These are phyloP conservation scores for Xylota sylvarum DNA, from an alignment of 2,888 invertebrate genomes.

Conservation along the genomic window DNA sequence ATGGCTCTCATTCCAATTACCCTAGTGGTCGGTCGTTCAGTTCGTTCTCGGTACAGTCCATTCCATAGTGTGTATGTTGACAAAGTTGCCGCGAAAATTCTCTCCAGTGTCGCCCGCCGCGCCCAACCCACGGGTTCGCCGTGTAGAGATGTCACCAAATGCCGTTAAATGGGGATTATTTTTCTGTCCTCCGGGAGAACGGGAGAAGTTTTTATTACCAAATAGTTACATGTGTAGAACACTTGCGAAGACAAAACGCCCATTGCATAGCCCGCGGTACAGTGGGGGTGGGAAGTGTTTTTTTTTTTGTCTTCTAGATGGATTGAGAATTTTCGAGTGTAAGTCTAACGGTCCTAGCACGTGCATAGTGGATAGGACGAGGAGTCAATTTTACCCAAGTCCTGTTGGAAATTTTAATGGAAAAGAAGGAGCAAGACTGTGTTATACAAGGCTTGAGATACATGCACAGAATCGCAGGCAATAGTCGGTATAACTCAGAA, in stretches of 20 bases:
- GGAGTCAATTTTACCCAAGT: too few species aligned
- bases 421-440: too few species aligned
- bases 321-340: too few species aligned
- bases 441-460: too few species aligned
- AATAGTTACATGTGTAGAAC: constrained; percentile 40
- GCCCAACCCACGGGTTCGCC: neutral
- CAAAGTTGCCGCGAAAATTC: constrained; percentile 56
- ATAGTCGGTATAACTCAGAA: too few species aligned
- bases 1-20: constrained; percentile 53
- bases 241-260: neutral
- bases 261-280: neutral
- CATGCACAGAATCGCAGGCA: too few species aligned
- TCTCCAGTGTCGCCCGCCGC: neutral
- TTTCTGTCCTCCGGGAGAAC: neutral
- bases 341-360: too few species aligned
- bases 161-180: constrained; percentile 41
- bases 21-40: constrained; percentile 32
- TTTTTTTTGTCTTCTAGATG: too few species aligned
- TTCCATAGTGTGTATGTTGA: constrained; percentile 34
- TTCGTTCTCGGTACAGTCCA: neutral
- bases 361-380: too few species aligned
- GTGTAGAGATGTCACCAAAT: constrained; percentile 21
- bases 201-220: constrained; percentile 44
- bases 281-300: neutral
- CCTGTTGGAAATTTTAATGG: too few species aligned